Conservation (phyloP, 1,140 invertebrate genomes). For the Dreissena rostriformis region DNA sequence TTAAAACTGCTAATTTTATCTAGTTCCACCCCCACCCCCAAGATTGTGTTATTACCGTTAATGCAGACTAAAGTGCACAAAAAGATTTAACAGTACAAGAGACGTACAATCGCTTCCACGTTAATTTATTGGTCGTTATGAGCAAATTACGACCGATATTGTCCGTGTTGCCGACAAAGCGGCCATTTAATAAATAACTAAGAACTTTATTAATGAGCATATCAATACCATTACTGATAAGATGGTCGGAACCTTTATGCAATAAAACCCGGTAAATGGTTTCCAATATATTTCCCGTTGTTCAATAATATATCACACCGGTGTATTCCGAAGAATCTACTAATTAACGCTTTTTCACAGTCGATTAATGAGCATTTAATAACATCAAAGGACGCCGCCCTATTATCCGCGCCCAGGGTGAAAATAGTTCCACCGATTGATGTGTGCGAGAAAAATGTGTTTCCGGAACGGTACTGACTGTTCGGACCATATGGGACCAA, state of each 20-base stretch:
- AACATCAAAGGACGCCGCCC: conserved; percentile 12
- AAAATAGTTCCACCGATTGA: not conserved
- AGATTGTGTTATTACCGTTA: no score
- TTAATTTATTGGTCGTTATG: not conserved
- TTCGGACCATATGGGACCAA: not conserved
- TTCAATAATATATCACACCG: conserved; percentile 1
- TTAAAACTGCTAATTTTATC: no score
- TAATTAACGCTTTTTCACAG: conserved; percentile 30
- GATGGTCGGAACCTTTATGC: not conserved
- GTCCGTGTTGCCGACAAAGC: not conserved
- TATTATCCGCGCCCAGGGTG: not conserved
- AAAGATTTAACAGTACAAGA: not conserved
- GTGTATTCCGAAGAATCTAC: conserved; percentile 24
- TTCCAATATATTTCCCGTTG: not conserved
- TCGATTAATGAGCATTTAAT: conserved; percentile 42
- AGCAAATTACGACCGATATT: not conserved
- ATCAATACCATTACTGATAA: not conserved
- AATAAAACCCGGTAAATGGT: not conserved
- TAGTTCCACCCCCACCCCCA: no score
- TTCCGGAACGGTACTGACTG: not conserved
- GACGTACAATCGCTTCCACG: not conserved
- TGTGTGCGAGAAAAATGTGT: not conserved
- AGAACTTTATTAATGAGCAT: not conserved
- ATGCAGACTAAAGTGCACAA: no score
- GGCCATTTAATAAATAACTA: not conserved